phyloP scores from a whole-genome alignment of 2,888 invertebrate species.

The Disparrhopalites patrizii region DNA sequence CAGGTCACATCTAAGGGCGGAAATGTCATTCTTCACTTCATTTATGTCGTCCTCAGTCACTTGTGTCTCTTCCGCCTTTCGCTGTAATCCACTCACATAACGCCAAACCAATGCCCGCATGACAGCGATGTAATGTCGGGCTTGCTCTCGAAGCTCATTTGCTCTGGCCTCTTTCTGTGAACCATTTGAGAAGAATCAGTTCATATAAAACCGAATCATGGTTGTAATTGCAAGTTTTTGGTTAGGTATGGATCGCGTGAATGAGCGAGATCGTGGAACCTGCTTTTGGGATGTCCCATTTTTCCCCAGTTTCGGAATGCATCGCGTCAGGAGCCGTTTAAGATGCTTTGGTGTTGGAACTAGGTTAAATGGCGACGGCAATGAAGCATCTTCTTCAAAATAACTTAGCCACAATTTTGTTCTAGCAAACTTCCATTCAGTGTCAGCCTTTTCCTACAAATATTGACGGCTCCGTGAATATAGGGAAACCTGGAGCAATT shows the following conservation, averaged over 20 bases:
- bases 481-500: no score
- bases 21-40: conserved; percentile 90
- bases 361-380: conserved; percentile 92
- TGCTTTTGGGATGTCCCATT: conserved; percentile 16
- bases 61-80: conserved; percentile 73
- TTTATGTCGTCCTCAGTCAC: conserved; percentile 93
- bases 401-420: conserved; percentile 93
- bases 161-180: conserved; percentile 56
- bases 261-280: no score
- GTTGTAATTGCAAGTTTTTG: no score
- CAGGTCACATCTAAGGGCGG: conserved; percentile 85
- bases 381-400: conserved; percentile 83
- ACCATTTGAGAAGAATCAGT: no score
- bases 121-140: conserved; percentile 70
- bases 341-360: conserved; percentile 74
- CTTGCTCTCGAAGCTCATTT: conserved; percentile 62
- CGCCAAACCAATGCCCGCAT: conserved; percentile 89
- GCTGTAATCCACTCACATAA: conserved; percentile 82
- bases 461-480: no score
- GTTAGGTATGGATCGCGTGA: no score
- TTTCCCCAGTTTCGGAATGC: conserved; percentile 26
- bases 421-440: conserved; percentile 95
- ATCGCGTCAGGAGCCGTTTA: conserved; percentile 29
- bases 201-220: no score
- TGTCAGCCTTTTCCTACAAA: conserved; percentile 80